Conservation (phyloP, 2,888 invertebrate species). For the Corbicula japonica region DNA sequence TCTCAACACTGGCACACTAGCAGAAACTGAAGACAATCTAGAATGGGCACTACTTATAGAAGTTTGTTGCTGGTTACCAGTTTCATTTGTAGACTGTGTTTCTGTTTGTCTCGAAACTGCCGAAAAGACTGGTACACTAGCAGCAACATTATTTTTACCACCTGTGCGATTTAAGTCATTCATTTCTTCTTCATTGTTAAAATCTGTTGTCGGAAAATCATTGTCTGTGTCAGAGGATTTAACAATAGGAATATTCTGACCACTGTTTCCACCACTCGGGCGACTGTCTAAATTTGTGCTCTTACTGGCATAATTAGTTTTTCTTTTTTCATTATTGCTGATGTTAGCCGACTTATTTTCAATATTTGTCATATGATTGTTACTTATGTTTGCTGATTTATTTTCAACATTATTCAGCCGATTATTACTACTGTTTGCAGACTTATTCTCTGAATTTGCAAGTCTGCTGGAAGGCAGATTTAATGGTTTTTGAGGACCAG, state of each 20-base stretch:
- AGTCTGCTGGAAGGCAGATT: no score
- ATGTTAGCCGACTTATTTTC: conserved; percentile 23
- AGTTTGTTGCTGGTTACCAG: background rate
- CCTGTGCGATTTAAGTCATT: conserved; percentile 81
- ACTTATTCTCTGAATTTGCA: no score
- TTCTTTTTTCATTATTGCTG: conserved; percentile 20
- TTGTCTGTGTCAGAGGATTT: conserved; percentile 80
- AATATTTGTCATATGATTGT: conserved; percentile 24
- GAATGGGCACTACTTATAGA: conserved; percentile 20
- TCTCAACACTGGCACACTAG: conserved; percentile 64
- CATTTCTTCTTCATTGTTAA: conserved; percentile 78
- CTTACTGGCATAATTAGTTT: conserved; percentile 26
- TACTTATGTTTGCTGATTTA: conserved; percentile 27
- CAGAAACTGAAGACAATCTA: conserved; percentile 55
- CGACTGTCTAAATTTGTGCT: conserved; percentile 11
- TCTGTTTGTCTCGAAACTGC: conserved; percentile 29
- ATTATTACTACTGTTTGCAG: conserved; percentile 28
- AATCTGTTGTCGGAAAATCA: conserved; percentile 82
- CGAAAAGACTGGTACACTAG: conserved; percentile 59
- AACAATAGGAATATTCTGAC: conserved; percentile 71
- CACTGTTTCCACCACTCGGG: conserved; percentile 7
- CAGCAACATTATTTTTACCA: conserved; percentile 60
- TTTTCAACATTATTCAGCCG: conserved; percentile 21
- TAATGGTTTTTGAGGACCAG: conserved; percentile 67
- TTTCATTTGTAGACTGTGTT: conserved; percentile 11